A percentile compares a stretch with the other conserved stretches of the same genome.
These are phyloP conservation scores for Dryobota labecula DNA, from an alignment of 2,888 invertebrate species.

Conservation along the genomic window DNA sequence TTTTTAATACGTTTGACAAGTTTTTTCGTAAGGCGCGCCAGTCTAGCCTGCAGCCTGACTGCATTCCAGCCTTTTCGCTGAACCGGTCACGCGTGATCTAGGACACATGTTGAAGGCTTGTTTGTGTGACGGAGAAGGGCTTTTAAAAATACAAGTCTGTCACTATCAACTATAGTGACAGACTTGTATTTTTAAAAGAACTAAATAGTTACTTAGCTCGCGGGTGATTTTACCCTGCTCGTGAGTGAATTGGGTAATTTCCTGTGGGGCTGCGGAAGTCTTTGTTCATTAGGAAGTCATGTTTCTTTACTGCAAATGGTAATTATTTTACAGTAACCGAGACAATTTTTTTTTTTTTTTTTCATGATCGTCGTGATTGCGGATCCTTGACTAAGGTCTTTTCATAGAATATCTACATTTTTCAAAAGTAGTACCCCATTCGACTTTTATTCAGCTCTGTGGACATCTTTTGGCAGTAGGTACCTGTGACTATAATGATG, in stretches of 20 bases:
- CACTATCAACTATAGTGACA: too few species aligned
- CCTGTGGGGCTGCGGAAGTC: constrained; percentile 13
- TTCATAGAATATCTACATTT: not conserved
- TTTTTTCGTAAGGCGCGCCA: constrained; percentile 63
- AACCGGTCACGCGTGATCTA: constrained; percentile 74
- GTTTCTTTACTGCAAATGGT: not conserved
- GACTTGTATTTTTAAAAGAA: constrained; percentile 14
- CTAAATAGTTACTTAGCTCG: not conserved
- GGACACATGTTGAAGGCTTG: constrained; percentile 75
- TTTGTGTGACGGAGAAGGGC: constrained; percentile 65
- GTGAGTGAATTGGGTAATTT: not conserved
- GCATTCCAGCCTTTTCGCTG: constrained; percentile 72
- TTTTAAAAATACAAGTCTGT: too few species aligned
- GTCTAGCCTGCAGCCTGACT: constrained; percentile 45
- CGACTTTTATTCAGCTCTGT: not conserved
- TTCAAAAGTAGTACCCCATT: not conserved
- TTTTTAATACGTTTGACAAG: constrained; percentile 29
- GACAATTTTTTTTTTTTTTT: too few species aligned
- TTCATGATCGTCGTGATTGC: too few species aligned
- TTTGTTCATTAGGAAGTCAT: not conserved
- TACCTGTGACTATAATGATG: not conserved
- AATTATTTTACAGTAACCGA: not conserved
- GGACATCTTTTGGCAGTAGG: not conserved
- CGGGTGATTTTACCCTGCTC: not conserved
- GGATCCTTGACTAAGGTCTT: not conserved